These are phyloP conservation scores for Frieseomelitta varia DNA, from an alignment of 1,140 invertebrate genomes.

Conservation along the genomic window DNA sequence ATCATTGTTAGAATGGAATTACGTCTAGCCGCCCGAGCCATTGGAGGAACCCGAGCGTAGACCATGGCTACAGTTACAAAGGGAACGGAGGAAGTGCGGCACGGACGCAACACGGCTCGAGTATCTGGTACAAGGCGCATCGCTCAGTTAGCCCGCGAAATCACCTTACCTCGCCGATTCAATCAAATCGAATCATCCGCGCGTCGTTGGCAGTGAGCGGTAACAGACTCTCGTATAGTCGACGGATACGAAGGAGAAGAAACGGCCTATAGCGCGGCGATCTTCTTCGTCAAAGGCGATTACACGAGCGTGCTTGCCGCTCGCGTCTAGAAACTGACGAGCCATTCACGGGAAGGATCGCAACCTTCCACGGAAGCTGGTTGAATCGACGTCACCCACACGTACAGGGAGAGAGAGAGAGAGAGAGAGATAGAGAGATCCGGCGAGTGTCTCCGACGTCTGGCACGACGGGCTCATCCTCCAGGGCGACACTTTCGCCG, in stretches of 20 bases:
- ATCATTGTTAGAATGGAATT: conserved; percentile 52
- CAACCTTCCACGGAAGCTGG: conserved; percentile 24
- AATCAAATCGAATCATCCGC: conserved; percentile 57
- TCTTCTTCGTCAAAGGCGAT: neutral
- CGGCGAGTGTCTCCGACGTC: conserved; percentile 30
- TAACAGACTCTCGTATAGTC: neutral
- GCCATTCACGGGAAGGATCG: conserved; percentile 12
- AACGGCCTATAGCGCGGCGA: too few relatives aligned
- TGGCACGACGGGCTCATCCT: conserved; percentile 37
- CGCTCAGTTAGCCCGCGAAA: neutral
- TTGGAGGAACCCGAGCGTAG: conserved; percentile 36
- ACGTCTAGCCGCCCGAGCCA: conserved; percentile 33
- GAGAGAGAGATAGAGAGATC: conserved; percentile 15
- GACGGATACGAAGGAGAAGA: neutral
- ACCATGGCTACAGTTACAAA: conserved; percentile 36
- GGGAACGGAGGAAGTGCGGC: neutral
- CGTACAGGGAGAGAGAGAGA: conserved; percentile 22
- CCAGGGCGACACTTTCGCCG: conserved; percentile 50
- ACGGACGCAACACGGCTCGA: conserved; percentile 10
- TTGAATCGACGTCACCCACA: conserved; percentile 40
- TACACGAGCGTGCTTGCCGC: neutral
- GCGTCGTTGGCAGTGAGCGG: neutral
- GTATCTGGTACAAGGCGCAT: conserved; percentile 32
- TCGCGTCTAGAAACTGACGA: conserved; percentile 27
- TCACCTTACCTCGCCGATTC: neutral